Base-by-base conservation (phyloP, 23 tunicate species). In the Halocynthia roretzi region DNA sequence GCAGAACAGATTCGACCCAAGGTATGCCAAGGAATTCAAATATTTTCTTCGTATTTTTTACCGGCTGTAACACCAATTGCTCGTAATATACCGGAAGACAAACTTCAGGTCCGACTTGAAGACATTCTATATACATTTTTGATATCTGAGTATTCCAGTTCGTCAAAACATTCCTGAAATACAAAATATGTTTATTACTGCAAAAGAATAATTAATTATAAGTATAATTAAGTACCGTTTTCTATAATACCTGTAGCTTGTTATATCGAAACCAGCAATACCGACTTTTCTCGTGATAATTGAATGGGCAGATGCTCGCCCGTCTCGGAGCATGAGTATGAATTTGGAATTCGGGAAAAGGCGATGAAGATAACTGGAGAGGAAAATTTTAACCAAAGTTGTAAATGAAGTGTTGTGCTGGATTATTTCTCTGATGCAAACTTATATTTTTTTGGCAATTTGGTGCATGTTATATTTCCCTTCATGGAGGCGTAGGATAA, bases 311-410 rank as follows among this genome's bases (percentile, higher is more conserved):
- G 63, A 7, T 8, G 85, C 80, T 12, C 85, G 81, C 0, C 80
- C 85, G 50, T 81, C 85, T n/a, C 85, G 85, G 6, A 81, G 8
- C 85, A 81, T 81, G 31, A 73, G 53, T 75, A 81, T 73, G 50
- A 76, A 58, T 21, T 62, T 60, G 8, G 50, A 50, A 31, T 81
- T 81, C 22, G 85, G 85, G 56, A 81, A 73, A 52, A 81, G 40
- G 2, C 61, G 50, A 66, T 57, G 50, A 10, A 81, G 69, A 56
- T 80, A 73, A 15, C 78, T 74, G 2, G 2, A 58, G n/a, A 31
- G 44, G 4, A 31, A 1, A 31, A 0, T 31, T 31, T 31, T 31
- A 31, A 31, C 44, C 44, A 31, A 31, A 31, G n/a, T 31, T 31
- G 44, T 31, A 31, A 31, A 31, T 31, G 44, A 31, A 31, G 44